Evolutionary conservation across 2,113 vertebrate species (phyloP).

Genomic region (Acrocephalus arundinaceus): DNA sequence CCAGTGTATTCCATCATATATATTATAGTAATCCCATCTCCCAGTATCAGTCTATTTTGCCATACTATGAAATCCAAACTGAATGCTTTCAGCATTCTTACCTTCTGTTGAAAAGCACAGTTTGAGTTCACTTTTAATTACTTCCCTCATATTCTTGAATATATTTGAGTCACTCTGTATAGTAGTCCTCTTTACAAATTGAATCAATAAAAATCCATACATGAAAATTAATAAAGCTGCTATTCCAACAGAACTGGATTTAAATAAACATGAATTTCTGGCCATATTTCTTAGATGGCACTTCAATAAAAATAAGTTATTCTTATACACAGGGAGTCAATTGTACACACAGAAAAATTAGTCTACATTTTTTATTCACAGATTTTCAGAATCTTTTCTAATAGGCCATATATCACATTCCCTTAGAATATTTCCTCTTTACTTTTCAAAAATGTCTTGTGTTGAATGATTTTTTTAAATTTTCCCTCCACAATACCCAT

Average conservation of each 20-base stretch:
- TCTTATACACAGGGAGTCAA: not conserved
- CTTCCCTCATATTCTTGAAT: not conserved
- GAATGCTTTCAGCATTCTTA: not conserved
- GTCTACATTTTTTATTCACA: not conserved
- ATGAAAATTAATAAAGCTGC: not conserved
- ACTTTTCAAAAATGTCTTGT: not conserved
- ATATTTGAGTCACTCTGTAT: not conserved
- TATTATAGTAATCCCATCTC: not conserved
- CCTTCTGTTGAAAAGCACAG: not conserved
- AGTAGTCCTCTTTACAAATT: not conserved
- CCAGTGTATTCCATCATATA: not conserved
- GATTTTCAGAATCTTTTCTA: not conserved
- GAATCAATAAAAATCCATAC: not conserved
- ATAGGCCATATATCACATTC: not conserved
- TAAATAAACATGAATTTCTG: not conserved
- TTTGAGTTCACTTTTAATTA: not conserved
- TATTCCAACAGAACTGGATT: not conserved
- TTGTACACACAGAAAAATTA: not conserved
- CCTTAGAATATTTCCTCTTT: not conserved
- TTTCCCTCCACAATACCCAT: not conserved
- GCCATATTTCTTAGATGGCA: not conserved
- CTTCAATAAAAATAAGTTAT: constrained; percentile 1
- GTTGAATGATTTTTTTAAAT: not conserved
- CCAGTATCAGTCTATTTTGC: not conserved
- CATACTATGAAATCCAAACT: not conserved